Evolutionary conservation across 1,140 invertebrate genomes (phyloP), one percentile per base, ranked within the genome.

Genomic region (Lethrus apterus): DNA sequence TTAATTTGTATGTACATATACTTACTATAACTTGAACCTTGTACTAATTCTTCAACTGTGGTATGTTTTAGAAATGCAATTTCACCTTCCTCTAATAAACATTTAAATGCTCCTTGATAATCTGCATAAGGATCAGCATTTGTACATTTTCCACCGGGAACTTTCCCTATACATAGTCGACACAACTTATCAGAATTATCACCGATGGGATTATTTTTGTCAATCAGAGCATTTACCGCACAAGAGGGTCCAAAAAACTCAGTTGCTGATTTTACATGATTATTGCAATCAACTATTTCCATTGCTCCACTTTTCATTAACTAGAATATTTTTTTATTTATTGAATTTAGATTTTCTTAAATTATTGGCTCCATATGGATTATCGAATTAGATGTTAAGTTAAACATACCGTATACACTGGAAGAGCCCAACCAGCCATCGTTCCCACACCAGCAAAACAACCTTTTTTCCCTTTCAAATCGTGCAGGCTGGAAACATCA

Each of bases 141-240:
- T 0, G 90, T 89, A 65, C 94, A 98, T 49, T 81, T 81, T 3
- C 77, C 76, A 2, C 82, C 84, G 9, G 81, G 79, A 10, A 84
- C 71, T 53, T 82, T 79, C 10, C 91, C 89, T 24, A 77, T 74
- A 66, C 94, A 98, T 0, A 96, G 64, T 32, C 82, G 72, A 67
- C 94, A 98, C 3, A 97, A 72, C 45, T 79, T 75, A 54, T 81
- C 77, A 11, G 79, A 78, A 59, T 81, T 81, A 56, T 81, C 79
- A 73, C 90, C 93, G 60, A 94, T 85, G 18, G 93, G 93, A 76
- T 98, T 98, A 61, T 94, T 92, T 67, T 90, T 87, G 60, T 93
- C 84, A 21, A 84, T 80, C 9, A 98, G 68, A 1, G 91, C 89
- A 66, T 95, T 94, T 0, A 93, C 87, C 13, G 93, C 89, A 72